A percentile compares a stretch with the other conserved stretches of the same genome.
These are phyloP conservation scores for Hetaerina americana DNA, from an alignment of 1,140 invertebrate species.

Conservation along the genomic window DNA sequence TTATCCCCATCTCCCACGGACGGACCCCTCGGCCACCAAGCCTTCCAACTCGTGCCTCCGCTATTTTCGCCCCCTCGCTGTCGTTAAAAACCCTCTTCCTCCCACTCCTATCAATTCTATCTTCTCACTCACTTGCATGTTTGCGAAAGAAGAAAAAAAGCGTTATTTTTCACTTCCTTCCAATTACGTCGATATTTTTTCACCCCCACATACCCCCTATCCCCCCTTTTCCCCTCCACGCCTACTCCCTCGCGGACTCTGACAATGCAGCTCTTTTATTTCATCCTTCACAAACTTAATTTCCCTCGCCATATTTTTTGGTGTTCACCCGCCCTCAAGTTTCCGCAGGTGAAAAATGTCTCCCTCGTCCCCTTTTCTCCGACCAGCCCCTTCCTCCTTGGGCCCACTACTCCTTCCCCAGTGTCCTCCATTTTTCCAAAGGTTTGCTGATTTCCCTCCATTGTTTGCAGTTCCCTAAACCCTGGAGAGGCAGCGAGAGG, in stretches of 20 bases:
- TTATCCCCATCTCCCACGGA: no score
- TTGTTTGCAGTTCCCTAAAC: background rate
- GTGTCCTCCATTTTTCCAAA: background rate
- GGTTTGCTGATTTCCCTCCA: background rate
- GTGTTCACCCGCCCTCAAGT: no score
- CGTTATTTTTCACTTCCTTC: background rate
- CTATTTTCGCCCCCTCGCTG: no score
- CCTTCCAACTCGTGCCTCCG: no score
- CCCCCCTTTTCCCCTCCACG: background rate
- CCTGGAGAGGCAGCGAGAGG: background rate
- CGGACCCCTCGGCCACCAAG: no score
- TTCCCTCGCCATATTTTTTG: background rate
- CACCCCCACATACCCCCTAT: background rate
- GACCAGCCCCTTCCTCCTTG: no score
- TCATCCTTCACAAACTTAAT: background rate
- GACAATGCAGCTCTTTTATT: background rate
- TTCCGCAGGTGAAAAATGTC: no score
- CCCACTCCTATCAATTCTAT: background rate
- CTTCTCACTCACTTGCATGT: background rate
- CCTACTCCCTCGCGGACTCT: background rate
- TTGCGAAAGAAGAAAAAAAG: background rate
- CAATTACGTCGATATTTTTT: no score
- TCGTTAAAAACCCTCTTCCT: background rate
- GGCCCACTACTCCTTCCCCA: no score
- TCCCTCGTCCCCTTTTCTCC: no score